Evolutionary conservation across 30 jellyfish, hydroid and myxozoan species (phyloP).

Genomic region (Cassiopea andromeda): DNA sequence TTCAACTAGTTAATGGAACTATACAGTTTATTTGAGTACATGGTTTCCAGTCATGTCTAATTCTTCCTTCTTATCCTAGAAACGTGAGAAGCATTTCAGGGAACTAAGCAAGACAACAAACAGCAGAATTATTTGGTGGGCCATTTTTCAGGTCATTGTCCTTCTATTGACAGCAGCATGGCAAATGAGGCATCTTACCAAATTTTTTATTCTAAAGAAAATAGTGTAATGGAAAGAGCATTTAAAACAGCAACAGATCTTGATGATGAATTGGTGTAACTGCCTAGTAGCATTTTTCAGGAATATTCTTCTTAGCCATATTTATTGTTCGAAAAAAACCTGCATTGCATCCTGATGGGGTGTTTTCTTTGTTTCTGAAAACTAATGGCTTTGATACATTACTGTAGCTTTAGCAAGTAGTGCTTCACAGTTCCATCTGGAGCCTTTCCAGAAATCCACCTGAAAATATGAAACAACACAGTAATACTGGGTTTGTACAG

Average conservation of each 20-base stretch:
- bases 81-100: constrained; percentile 55
- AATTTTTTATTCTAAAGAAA: constrained; percentile 52
- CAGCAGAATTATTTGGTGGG: constrained; percentile 67
- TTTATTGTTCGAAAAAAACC: neutral
- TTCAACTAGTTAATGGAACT: too few relatives aligned
- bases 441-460: constrained; percentile 76
- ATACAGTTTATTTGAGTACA: too few relatives aligned
- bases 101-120: constrained; percentile 65
- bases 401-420: constrained; percentile 32
- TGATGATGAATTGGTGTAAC: neutral
- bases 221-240: neutral
- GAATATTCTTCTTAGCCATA: neutral
- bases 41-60: neutral
- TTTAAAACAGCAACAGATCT: neutral
- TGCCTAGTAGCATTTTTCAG: neutral
- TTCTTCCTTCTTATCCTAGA: constrained; percentile 19
- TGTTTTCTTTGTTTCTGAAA: neutral
- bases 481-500: neutral
- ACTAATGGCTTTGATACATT: neutral
- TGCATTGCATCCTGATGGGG: neutral
- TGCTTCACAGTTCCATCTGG: constrained; percentile 60
- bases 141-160: constrained; percentile 44
- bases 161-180: constrained; percentile 49
- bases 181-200: constrained; percentile 69
- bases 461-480: neutral